phyloP scores from a whole-genome alignment of 2,113 vertebrate genomes.

The Pica pica region DNA sequence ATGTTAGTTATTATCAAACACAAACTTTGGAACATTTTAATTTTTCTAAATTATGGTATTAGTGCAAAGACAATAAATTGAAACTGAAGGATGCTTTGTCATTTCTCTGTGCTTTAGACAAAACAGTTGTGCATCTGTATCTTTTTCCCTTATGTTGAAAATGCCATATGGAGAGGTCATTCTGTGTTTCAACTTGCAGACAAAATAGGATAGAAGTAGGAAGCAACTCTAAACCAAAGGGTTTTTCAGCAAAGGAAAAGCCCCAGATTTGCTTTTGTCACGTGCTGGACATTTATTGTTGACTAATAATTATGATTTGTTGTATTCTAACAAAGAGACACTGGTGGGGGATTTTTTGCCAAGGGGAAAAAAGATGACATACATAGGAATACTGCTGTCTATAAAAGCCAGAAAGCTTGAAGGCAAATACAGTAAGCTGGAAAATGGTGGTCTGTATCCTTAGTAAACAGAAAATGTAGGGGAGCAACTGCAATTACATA shows the following conservation, averaged over 20 bases:
- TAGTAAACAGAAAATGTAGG: not conserved
- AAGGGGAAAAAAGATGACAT: not conserved
- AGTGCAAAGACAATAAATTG: not conserved
- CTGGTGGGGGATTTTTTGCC: not conserved
- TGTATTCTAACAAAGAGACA: not conserved
- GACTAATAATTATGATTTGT: constrained; percentile 1
- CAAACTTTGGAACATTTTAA: not conserved
- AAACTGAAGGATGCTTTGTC: not conserved
- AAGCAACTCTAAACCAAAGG: not conserved
- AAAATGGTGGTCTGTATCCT: not conserved
- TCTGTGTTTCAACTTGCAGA: not conserved
- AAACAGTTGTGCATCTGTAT: constrained; percentile 28
- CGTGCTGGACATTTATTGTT: not conserved
- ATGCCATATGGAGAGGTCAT: constrained; percentile 25
- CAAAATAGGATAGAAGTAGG: not conserved
- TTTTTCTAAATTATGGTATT: not conserved
- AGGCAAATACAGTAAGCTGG: not conserved
- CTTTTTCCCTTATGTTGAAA: not conserved
- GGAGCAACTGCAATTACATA: not conserved
- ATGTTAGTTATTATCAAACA: not conserved
- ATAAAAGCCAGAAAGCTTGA: not conserved
- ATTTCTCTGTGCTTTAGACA: not conserved
- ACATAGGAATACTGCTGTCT: not conserved
- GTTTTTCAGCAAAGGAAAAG: not conserved
- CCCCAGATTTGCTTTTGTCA: not conserved